These are phyloP conservation scores for Sthenelais limicola DNA, from an alignment of 2,888 invertebrate species.

Conservation along the genomic window DNA sequence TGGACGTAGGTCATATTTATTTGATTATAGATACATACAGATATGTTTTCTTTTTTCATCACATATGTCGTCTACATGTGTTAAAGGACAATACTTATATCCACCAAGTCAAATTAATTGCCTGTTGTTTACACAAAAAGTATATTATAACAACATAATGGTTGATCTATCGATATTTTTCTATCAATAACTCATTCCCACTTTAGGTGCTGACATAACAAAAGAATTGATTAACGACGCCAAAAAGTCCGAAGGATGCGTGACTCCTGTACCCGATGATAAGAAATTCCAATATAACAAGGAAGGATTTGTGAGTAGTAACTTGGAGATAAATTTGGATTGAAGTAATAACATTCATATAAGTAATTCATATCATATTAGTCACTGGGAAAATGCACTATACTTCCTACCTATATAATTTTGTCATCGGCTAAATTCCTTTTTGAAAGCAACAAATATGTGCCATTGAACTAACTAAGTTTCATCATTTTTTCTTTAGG, in stretches of 20 bases:
- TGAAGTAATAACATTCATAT: no score
- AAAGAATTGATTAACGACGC: slow-evolving; percentile 2
- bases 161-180: not conserved
- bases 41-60: not conserved
- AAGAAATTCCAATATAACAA: not conserved
- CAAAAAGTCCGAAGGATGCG: not conserved
- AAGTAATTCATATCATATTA: no score
- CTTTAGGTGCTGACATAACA: slow-evolving; percentile 12
- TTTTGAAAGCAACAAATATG: no score
- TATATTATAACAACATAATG: not conserved
- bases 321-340: no score
- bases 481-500: no score
- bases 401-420: no score
- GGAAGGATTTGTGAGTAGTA: no score
- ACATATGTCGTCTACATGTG: not conserved
- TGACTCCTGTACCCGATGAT: not conserved
- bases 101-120: not conserved
- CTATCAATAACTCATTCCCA: not conserved
- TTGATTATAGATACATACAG: not conserved
- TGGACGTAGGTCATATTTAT: not conserved
- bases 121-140: not conserved
- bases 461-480: no score
- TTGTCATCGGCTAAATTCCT: no score
- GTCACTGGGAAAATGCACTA: no score
- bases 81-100: not conserved